Conservation (phyloP, 2,888 invertebrate species). For the Plagodis pulveraria region DNA sequence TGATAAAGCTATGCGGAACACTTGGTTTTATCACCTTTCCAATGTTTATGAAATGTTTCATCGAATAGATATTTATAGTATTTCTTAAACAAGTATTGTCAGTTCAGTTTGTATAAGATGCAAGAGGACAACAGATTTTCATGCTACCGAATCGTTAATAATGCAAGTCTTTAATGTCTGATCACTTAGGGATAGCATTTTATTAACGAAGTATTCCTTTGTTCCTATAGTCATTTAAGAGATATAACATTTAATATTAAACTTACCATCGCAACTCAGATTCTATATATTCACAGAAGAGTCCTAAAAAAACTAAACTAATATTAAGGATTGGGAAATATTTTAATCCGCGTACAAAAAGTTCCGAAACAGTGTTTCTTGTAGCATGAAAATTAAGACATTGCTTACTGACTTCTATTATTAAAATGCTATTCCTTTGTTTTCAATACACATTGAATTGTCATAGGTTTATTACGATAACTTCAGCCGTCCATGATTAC, state of each 20-base stretch:
- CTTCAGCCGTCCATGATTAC: constrained; percentile 77
- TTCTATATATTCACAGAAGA: too few species aligned
- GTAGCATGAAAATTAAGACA: background rate
- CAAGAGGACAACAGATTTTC: constrained; percentile 46
- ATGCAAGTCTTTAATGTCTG: constrained; percentile 65
- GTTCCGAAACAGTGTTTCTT: too few species aligned
- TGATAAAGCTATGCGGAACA: constrained; percentile 39
- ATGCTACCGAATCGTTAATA: constrained; percentile 65
- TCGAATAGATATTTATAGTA: constrained; percentile 43
- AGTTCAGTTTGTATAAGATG: constrained; percentile 39
- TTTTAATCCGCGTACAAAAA: too few species aligned
- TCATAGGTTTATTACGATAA: constrained; percentile 29
- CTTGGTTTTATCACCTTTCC: constrained; percentile 37
- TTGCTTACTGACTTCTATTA: too few species aligned
- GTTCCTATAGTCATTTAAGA: too few species aligned
- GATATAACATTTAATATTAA: too few species aligned
- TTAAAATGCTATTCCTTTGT: constrained; percentile 40
- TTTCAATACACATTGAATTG: constrained; percentile 30
- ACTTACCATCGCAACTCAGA: too few species aligned
- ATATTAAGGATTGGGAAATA: too few species aligned
- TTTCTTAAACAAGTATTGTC: constrained; percentile 44
- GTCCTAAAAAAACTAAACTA: too few species aligned
- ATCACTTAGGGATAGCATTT: constrained; percentile 41
- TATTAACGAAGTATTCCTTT: background rate
- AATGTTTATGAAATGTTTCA: constrained; percentile 42